These are phyloP conservation scores for Drosophila greeni DNA, from an alignment of 2,888 invertebrate genomes.

Conservation along the genomic window DNA sequence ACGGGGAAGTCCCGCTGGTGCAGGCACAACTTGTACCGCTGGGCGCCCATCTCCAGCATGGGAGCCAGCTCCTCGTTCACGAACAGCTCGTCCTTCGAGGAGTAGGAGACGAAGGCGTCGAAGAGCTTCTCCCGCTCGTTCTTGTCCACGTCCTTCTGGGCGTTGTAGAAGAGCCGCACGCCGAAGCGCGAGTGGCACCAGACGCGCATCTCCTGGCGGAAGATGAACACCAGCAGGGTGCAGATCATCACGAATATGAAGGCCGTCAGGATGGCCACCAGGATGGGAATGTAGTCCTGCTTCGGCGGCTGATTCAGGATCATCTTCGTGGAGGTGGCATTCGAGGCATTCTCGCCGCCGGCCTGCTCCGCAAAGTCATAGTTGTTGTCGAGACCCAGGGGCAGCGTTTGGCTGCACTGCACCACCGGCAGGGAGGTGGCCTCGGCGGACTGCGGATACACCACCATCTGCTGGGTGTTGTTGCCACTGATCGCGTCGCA, in stretches of 20 bases:
- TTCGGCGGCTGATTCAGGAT: conserved; percentile 80
- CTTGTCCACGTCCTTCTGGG: conserved; percentile 86
- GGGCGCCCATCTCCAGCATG: conserved; percentile 89
- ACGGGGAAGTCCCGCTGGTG: conserved; percentile 95
- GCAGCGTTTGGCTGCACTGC: conserved; percentile 69
- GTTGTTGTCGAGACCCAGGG: conserved; percentile 58
- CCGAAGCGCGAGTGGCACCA: conserved; percentile 93
- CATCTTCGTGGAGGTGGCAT: conserved; percentile 84
- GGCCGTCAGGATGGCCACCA: conserved; percentile 87
- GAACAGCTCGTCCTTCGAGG: conserved; percentile 94
- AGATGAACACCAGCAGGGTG: conserved; percentile 88
- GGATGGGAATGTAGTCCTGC: conserved; percentile 89
- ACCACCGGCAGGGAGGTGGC: conserved; percentile 60
- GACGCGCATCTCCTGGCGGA: conserved; percentile 89
- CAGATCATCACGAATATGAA: conserved; percentile 87
- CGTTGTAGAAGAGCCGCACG: conserved; percentile 87
- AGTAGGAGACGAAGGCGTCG: conserved; percentile 97
- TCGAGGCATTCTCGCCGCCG: conserved; percentile 50
- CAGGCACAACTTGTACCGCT: conserved; percentile 91
- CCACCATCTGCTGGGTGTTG: conserved; percentile 63
- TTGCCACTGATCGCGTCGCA: conserved; percentile 81
- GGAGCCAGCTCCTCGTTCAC: conserved; percentile 93
- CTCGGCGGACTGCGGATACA: conserved; percentile 63
- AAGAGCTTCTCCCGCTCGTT: conserved; percentile 91
- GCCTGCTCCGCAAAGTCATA: conserved; percentile 53